phyloP scores from a whole-genome alignment of 2,888 invertebrate species.

The Gymnosoma rotundatum region DNA sequence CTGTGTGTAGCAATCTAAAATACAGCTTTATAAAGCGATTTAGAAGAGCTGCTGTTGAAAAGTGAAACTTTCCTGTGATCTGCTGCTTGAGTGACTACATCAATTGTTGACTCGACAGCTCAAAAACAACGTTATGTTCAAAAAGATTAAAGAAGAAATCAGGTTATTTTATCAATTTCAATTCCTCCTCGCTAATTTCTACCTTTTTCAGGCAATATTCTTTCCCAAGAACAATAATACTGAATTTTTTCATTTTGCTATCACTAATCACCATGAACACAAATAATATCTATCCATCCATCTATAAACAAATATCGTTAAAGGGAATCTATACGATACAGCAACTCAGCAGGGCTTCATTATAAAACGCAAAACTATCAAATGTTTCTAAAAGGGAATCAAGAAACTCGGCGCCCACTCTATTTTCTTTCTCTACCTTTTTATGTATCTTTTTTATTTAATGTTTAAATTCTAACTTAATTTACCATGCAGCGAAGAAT shows the following conservation, averaged over 20 bases:
- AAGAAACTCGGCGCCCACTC: constrained; percentile 77
- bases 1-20: constrained; percentile 29
- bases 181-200: constrained; percentile 59
- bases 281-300: constrained; percentile 33
- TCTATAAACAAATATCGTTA: constrained; percentile 75
- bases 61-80: not conserved
- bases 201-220: constrained; percentile 64
- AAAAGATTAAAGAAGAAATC: constrained; percentile 5
- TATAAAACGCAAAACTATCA: constrained; percentile 58
- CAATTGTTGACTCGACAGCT: constrained; percentile 62
- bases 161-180: constrained; percentile 59
- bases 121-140: not conserved
- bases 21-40: not conserved
- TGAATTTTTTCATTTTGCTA: constrained; percentile 64
- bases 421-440: constrained; percentile 65
- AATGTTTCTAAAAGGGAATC: constrained; percentile 80
- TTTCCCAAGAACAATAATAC: constrained; percentile 46
- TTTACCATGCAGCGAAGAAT: not conserved
- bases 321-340: constrained; percentile 79
- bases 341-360: constrained; percentile 69
- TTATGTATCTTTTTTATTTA: constrained; percentile 37
- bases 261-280: constrained; percentile 43
- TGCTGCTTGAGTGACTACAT: constrained; percentile 58
- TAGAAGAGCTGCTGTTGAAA: not conserved
- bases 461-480: not conserved